Percentiles rank a stretch among this genome's conserved stretches.
These are phyloP conservation scores for Brachionus rotundiformis DNA, from an alignment of 1,140 invertebrate species.

Conservation along the genomic window DNA sequence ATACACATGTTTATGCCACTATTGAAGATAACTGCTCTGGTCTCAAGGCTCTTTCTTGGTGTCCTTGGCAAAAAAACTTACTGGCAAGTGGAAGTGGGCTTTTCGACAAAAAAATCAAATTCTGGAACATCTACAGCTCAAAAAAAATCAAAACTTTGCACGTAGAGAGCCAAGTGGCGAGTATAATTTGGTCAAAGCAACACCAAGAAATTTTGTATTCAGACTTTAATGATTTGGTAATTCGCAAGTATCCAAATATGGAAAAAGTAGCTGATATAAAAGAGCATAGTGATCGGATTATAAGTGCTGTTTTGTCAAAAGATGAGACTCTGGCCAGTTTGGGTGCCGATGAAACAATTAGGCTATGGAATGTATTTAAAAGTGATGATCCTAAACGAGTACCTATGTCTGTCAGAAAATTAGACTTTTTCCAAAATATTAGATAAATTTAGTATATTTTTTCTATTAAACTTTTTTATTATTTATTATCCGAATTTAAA, in stretches of 20 bases:
- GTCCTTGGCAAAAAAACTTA: constrained; percentile 85
- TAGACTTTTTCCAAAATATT: constrained; percentile 22
- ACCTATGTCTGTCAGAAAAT: constrained; percentile 3
- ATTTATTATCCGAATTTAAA: not conserved
- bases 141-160: not conserved
- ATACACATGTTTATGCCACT: constrained; percentile 56
- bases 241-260: constrained; percentile 94
- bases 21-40: constrained; percentile 67
- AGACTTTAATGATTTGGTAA: constrained; percentile 85
- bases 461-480: not conserved
- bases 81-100: constrained; percentile 93
- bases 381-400: not conserved
- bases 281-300: constrained; percentile 83
- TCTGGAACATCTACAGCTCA: constrained; percentile 86
- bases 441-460: constrained; percentile 14
- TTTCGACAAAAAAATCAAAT: constrained; percentile 76
- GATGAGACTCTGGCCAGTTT: constrained; percentile 86
- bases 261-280: constrained; percentile 69
- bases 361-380: constrained; percentile 89
- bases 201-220: constrained; percentile 92
- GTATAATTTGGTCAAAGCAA: constrained; percentile 84
- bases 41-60: constrained; percentile 86
- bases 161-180: constrained; percentile 72
- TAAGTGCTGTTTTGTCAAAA: constrained; percentile 89
- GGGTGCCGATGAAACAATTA: constrained; percentile 89